These are phyloP conservation scores for Leucophenga maculata DNA, from an alignment of 2,888 invertebrate genomes.

Conservation along the genomic window DNA sequence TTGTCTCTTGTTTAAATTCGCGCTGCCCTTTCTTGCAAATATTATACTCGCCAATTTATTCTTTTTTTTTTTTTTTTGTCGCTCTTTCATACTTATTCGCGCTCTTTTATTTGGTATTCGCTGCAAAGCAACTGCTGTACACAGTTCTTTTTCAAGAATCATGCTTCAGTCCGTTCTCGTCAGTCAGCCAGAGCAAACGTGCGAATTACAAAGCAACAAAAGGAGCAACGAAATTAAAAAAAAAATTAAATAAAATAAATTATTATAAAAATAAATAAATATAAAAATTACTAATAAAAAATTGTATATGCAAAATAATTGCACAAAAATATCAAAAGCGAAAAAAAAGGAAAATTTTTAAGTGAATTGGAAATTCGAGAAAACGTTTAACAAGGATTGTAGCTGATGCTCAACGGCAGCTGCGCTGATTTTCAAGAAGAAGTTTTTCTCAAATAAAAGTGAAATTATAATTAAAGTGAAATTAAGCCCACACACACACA, in stretches of 20 bases:
- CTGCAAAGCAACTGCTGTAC: no score
- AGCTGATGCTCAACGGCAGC: no score
- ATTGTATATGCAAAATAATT: background rate
- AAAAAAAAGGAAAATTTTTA: background rate
- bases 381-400: background rate
- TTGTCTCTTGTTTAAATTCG: no score
- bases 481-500: conserved; percentile 1
- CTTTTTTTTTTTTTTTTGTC: no score
- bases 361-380: background rate
- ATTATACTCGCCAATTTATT: no score
- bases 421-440: no score
- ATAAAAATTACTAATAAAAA: background rate
- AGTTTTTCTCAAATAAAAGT: background rate
- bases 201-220: conserved; percentile 17
- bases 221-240: conserved; percentile 4
- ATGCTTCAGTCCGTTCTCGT: conserved; percentile 66
- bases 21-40: no score
- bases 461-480: conserved; percentile 13
- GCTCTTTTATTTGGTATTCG: conserved; percentile 63
- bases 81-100: no score
- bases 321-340: background rate
- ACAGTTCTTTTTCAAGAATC: no score
- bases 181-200: conserved; percentile 62
- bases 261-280: background rate
- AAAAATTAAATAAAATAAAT: background rate